Conservation (phyloP, 2,888 invertebrate species). For the Athrips mouffetella region DNA sequence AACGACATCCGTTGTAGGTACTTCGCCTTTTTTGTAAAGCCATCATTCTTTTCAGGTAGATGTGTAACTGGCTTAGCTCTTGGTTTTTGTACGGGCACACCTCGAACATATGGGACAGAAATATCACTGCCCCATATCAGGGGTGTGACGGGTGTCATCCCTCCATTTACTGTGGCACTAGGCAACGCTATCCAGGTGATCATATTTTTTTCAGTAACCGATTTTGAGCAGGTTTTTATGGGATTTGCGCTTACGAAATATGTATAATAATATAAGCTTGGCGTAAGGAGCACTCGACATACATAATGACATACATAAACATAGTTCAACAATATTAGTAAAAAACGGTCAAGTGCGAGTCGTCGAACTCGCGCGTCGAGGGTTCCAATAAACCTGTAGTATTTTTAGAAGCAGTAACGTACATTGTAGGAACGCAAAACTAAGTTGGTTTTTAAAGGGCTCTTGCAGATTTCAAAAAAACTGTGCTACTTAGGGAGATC, state of each 20-base stretch:
- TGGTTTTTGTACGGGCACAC: slow-evolving; percentile 81
- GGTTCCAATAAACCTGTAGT: too few species aligned
- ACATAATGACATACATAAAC: too few species aligned
- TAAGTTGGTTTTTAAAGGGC: too few species aligned
- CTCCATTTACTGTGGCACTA: slow-evolving; percentile 80
- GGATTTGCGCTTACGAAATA: not conserved
- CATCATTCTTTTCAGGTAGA: slow-evolving; percentile 47
- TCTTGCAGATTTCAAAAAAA: too few species aligned
- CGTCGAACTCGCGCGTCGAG: too few species aligned
- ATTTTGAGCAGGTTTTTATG: not conserved
- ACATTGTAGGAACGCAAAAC: too few species aligned
- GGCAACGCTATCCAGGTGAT: slow-evolving; percentile 75
- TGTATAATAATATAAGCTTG: not conserved
- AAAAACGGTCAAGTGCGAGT: too few species aligned
- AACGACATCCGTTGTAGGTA: too few species aligned
- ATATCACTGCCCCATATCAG: slow-evolving; percentile 83
- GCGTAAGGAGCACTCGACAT: too few species aligned
- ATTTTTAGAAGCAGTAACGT: too few species aligned
- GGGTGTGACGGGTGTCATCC: slow-evolving; percentile 81
- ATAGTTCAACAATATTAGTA: too few species aligned
- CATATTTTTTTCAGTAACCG: not conserved
- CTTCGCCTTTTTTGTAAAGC: slow-evolving; percentile 12
- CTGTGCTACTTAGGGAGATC: too few species aligned
- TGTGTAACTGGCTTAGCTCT: slow-evolving; percentile 81
- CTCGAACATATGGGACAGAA: slow-evolving; percentile 80